Evolutionary conservation across 2,888 invertebrate species (phyloP).

Genomic region (Antitype chi): DNA sequence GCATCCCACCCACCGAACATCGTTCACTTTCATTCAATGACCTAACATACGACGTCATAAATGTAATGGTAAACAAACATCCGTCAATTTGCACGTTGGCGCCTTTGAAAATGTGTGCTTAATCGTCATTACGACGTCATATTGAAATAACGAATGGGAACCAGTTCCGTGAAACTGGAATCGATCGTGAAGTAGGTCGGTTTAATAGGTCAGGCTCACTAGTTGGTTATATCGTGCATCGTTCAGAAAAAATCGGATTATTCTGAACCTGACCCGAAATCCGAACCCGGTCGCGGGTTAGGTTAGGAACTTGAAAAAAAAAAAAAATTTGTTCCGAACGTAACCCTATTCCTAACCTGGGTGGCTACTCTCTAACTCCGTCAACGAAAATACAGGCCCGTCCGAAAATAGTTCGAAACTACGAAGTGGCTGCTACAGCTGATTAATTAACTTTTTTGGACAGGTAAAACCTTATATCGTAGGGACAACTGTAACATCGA

Average conservation of each 20-base stretch:
- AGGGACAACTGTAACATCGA: too few species aligned
- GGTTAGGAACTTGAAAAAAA: too few species aligned
- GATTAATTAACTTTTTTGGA: too few species aligned
- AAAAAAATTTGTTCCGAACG: too few species aligned
- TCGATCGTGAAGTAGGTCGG: not conserved
- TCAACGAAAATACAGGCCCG: too few species aligned
- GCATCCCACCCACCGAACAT: slow-evolving; percentile 54
- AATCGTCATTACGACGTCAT: slow-evolving; percentile 8
- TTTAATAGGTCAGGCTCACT: slow-evolving; percentile 6
- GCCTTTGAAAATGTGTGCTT: slow-evolving; percentile 14
- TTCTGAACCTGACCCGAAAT: too few species aligned
- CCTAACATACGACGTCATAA: slow-evolving; percentile 34
- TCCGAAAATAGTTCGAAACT: too few species aligned
- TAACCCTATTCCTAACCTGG: too few species aligned
- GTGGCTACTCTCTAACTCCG: too few species aligned
- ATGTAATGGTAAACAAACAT: slow-evolving; percentile 56
- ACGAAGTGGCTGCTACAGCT: too few species aligned
- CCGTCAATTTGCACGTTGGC: slow-evolving; percentile 35
- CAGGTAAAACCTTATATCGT: too few species aligned
- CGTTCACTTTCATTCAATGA: slow-evolving; percentile 66
- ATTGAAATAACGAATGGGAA: slow-evolving; percentile 7
- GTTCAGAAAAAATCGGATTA: not conserved
- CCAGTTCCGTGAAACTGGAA: slow-evolving; percentile 13
- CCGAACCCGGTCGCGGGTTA: too few species aligned
- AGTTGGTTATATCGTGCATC: not conserved